These are phyloP conservation scores for Hydrolagus affinis DNA, from an alignment of 2,113 vertebrate species.

Conservation along the genomic window DNA sequence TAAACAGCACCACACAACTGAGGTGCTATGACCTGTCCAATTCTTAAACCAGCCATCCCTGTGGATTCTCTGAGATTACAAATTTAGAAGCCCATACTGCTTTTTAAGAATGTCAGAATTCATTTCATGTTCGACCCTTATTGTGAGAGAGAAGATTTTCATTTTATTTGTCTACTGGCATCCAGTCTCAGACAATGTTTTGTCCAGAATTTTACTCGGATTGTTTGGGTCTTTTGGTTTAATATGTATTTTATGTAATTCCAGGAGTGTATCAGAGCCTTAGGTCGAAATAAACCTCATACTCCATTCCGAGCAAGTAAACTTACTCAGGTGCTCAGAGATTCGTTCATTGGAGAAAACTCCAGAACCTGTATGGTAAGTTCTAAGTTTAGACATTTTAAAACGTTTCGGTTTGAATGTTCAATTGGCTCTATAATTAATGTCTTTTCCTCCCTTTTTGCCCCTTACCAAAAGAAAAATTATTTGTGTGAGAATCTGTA, in stretches of 20 bases:
- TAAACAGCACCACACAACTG: too few relatives aligned
- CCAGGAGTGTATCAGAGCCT: constrained; percentile 91
- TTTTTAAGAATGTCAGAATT: too few relatives aligned
- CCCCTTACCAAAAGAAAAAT: not conserved
- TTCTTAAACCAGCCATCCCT: too few relatives aligned
- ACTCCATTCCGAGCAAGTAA: constrained; percentile 97
- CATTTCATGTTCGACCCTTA: too few relatives aligned
- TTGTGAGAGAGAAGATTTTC: too few relatives aligned
- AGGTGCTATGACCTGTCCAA: too few relatives aligned
- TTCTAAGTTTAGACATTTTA: constrained; percentile 16
- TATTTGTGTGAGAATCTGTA: not conserved
- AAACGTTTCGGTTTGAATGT: not conserved
- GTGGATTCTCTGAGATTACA: too few relatives aligned
- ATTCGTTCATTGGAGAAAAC: constrained; percentile 96
- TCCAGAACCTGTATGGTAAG: constrained; percentile 96
- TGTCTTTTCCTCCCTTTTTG: not conserved
- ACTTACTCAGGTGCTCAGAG: constrained; percentile 91
- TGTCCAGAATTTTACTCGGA: not conserved
- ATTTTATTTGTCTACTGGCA: too few relatives aligned
- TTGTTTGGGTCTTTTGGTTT: not conserved
- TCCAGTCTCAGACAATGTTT: not conserved
- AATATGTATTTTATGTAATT: constrained; percentile 34
- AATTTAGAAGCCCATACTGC: too few relatives aligned
- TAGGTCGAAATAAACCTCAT: constrained; percentile 92
- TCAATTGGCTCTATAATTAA: not conserved